Base-by-base conservation (phyloP, 1,140 invertebrate genomes). In the Drosophila repleta region DNA sequence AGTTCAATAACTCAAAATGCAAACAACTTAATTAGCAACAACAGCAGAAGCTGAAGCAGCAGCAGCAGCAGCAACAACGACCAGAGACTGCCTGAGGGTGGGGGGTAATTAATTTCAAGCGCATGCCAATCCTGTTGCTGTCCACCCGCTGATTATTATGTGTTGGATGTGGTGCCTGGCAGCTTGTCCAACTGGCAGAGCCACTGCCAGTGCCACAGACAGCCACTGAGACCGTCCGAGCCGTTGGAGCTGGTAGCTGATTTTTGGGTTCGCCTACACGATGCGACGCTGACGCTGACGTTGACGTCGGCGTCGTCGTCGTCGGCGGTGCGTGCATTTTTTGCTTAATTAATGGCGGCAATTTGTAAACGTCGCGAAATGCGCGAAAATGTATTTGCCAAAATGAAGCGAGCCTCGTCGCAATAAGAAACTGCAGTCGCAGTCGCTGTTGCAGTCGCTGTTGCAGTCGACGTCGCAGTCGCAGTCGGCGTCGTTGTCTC, bases 281-380 rank as follows among this genome's bases (percentile, higher is more conserved):
- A n/a, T 15, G n/a, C 32, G 26, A 43, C 26, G 24, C 43, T 24
- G 18, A 39, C 39, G 48, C n/a, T 15, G 15, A 20, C 15, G 32
- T 46, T 13, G 35, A 11, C 45, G 55, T 64, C 43, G 71, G 52
- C 71, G 79, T 53, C 26, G 46, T 13, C 45, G 55, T 64, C 43
- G 71, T 57, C 71, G 79, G 66, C 57, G 61, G 67, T 79, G 76
- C 79, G 83, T 79, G 84, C 72, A 71, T 88, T 88, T 88, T 88
- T 87, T 87, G 79, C 79, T 79, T 90, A 90, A 90, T 90, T 90
- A 90, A 90, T 90, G 81, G 78, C 78, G 64, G 85, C 80, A 90
- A 90, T 90, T 90, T 90, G 87, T 90, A 90, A 90, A 90, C 87
- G 85, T 90, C 85, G 78, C 78, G 67, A 85, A 90, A 81, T 79